Base-by-base conservation (phyloP, 2,797 vertebrate genomes). In the Ptychadena robeensis region DNA sequence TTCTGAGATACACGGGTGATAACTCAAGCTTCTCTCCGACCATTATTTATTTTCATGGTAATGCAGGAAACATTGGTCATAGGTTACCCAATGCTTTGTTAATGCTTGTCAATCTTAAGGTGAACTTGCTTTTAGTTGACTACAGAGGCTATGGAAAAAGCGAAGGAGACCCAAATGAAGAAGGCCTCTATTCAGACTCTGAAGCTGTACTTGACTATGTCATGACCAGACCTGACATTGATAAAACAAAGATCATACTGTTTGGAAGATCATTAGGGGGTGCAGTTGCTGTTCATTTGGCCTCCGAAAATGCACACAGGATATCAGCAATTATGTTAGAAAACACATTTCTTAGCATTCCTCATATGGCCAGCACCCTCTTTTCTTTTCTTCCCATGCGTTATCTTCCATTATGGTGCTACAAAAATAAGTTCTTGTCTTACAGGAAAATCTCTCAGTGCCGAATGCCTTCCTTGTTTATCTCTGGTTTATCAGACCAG, bases 281-380 rank as follows among this genome's bases (percentile, higher is more conserved):
- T 25, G 97, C 97, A 4, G 98, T 99, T 86, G 97, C 96, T 74
- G 93, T 99, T 87, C 96, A 96, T 78, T 89, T 99, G 89, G 98
- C 98, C 10, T 97, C 98, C 10, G 95, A 92, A 86, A 98, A 99
- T 89, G 94, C 97, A 81, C 98, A 98, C 86, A 95, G 97, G 57
- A 96, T 99, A 84, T 96, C 97, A 38, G 98, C 97, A 85, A 93
- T 99, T 57, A 93, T 99, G 86, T 95, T 99, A 82, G 98, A 99
- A 92, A 99, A 99, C 94, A 99, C 98, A 78, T 99, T 99, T 90
- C 93, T 99, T 86, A 99, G 98, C 90, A 99, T 99, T 93, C 98
- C 98, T 0, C 97, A 99, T 87, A 99, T 99, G 98, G 98, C 98
- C 85, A 94, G 96, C 76, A 98, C 98, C 59, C 96, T 99, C 85